Conservation (phyloP, 23 tunicate species). For the Aplidium turbinatum region DNA sequence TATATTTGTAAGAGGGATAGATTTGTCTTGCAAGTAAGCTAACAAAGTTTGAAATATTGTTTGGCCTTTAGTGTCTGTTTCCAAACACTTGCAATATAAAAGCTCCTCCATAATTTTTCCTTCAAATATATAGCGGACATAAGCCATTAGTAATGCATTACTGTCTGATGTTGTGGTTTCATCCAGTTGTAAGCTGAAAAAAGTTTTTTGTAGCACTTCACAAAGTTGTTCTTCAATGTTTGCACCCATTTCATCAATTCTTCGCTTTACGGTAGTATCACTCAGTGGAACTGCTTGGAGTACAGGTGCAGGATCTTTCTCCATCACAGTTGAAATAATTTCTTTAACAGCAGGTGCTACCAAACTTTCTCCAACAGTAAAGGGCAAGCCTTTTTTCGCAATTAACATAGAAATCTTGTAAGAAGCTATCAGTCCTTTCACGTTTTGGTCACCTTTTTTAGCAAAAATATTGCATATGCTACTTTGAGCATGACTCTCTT, state of each 20-base stretch:
- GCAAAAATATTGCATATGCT: slow-evolving; percentile 1
- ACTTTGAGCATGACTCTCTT: slow-evolving; percentile 22
- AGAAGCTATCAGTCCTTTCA: slow-evolving; percentile 24
- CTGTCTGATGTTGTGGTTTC: slow-evolving; percentile 40
- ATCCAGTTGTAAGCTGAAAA: slow-evolving; percentile 39
- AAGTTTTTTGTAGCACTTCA: slow-evolving; percentile 24
- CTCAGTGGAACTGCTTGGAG: slow-evolving; percentile 32
- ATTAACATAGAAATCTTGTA: slow-evolving; percentile 23
- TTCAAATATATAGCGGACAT: slow-evolving; percentile 9
- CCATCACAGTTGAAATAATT: slow-evolving; percentile 30
- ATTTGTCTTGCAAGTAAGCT: slow-evolving; percentile 43
- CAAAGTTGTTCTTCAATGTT: slow-evolving; percentile 33
- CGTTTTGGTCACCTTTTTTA: slow-evolving; percentile 17
- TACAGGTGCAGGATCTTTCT: slow-evolving; percentile 26
- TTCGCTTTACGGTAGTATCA: slow-evolving; percentile 29
- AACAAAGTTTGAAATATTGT: slow-evolving; percentile 27
- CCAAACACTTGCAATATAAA: slow-evolving; percentile 28
- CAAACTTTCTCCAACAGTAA: slow-evolving; percentile 39
- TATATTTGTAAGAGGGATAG: slow-evolving; percentile 27
- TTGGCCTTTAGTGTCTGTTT: slow-evolving; percentile 31
- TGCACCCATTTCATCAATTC: slow-evolving; percentile 31
- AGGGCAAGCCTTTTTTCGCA: slow-evolving; percentile 32
- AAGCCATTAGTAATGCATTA: slow-evolving; percentile 25
- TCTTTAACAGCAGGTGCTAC: slow-evolving; percentile 27
- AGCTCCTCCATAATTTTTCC: slow-evolving; percentile 45